Evolutionary conservation across 2,888 invertebrate species (phyloP), one percentile per base, ranked within the genome.

Genomic region (Chymomyza procnemis): DNA sequence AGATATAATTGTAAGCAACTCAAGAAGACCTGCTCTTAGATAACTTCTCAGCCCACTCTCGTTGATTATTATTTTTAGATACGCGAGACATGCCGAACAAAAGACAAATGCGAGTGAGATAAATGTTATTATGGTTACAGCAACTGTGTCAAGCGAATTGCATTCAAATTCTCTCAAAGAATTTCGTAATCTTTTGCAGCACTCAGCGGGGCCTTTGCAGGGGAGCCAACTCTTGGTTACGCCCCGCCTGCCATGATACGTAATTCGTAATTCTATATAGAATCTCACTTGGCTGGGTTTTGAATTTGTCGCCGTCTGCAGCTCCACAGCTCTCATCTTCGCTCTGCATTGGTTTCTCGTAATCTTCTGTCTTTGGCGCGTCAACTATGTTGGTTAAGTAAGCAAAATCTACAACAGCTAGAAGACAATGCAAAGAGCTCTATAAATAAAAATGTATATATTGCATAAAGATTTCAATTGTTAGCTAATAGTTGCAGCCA

Each of bases 21-120:
- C 6, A 5, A 0, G 5, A n/a, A n/a, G n/a, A n/a, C n/a, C n/a
- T n/a, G n/a, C n/a, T 26, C 26, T 26, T 26, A 6, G 6, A 26
- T 26, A 26, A 26, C 26, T 26, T 8, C 8, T 26, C 26, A 6
- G 26, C 26, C 26, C 26, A 8, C 26, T 8, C 26, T 26, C 26
- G 26, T 6, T 26, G n/a, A n/a, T n/a, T 22, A 18, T 4, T 55
- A 85, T 83, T 72, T 85, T 78, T 80, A 81, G 85, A 83, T 66
- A 41, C 9, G 34, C 78, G 80, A n/a, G n/a, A 74, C 83, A 85
- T 74, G 85, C 83, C 78, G 74, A 85, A 72, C 76, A 80, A 75
- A 76, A 78, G 73, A 62, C 75, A 68, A 54, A 54, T 50, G 41
- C 66, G 46, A 74, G 73, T 56, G 62, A 66, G 48, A 26, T 68